A percentile compares a stretch with the other conserved stretches of the same genome.
Conservation (phyloP, 2,888 invertebrate species). For the Megalurothrips usitatus region DNA sequence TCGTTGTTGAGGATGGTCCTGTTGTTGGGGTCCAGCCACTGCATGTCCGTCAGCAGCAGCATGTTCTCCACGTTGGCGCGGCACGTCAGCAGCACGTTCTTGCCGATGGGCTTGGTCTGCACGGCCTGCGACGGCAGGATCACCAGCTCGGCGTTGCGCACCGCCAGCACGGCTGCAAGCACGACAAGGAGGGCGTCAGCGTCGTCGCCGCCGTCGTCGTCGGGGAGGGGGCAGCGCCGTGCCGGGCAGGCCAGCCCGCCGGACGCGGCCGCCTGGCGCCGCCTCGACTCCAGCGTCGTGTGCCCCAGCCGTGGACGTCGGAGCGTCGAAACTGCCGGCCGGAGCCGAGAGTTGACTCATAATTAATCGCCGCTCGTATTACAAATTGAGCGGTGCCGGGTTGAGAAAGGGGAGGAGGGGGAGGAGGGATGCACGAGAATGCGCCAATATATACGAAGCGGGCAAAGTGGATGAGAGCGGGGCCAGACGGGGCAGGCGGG, state of each 20-base stretch:
- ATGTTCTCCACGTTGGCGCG: conserved; percentile 65
- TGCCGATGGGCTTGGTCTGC: conserved; percentile 69
- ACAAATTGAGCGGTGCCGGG: neutral
- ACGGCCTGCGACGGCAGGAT: conserved; percentile 66
- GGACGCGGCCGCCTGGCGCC: neutral
- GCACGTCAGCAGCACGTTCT: conserved; percentile 72
- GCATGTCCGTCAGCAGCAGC: conserved; percentile 63
- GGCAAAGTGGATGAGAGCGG: neutral
- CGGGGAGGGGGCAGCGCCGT: neutral
- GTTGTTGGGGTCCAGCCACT: conserved; percentile 73
- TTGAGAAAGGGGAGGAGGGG: neutral
- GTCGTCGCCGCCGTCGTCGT: too few species aligned
- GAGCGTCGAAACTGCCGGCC: neutral
- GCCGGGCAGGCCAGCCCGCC: neutral
- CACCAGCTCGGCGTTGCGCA: conserved; percentile 52
- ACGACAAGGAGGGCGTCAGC: neutral
- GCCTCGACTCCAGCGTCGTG: neutral
- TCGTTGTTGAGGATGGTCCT: conserved; percentile 57
- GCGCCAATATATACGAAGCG: neutral
- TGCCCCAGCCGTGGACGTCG: neutral
- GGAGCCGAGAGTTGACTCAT: neutral
- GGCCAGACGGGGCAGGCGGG: neutral
- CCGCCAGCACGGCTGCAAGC: neutral
- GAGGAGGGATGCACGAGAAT: neutral
- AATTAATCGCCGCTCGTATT: conserved; percentile 2